Evolutionary conservation across 1,140 invertebrate genomes (phyloP), one percentile per base, ranked within the genome.

Genomic region (Sinonovacula constricta): DNA sequence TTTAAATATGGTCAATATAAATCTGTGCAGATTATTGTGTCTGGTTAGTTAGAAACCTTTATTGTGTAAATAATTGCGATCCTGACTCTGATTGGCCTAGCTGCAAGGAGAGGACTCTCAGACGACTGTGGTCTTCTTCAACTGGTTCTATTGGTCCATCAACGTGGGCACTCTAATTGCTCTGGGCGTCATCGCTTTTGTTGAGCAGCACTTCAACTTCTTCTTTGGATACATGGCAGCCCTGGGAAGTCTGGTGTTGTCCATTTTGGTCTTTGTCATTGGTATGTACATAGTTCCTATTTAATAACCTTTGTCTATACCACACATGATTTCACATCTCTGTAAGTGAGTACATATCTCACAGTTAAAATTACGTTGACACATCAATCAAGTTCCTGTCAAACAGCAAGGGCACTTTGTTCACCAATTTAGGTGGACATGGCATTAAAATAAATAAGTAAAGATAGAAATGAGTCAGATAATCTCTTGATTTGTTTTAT

Each of bases 61-160:
- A 18, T 3, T 12, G 28, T 62, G 34, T 31, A 62, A 7, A 31
- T 36, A 26, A 18, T 15, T 66, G 63, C n/a, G 15, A 36, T 36
- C 15, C 26, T 18, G 22, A 26, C 22, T 34, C 5, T 5, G 4
- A 5, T 63, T n/a, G n/a, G n/a, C n/a, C n/a, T 56, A 85, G 82
- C 75, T 85, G 10, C 34, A 60, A 33, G 75, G 80, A 36, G 82
- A 82, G 67, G 82, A 81, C 22, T 79, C 81, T 15, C 67, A 85
- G 12, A 77, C 77, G 15, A 80, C 77, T 26, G 63, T 91, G 36
- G 81, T 80, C 15, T 93, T 92, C 82, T 93, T 93, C 84, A 93
- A 92, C 78, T 92, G 91, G 91, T 92, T 92, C 74, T 93, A 93
- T 71, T 93, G 92, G 92, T 92, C 90, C 78, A 86, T 93, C 26